Percentiles rank a stretch among this genome's conserved stretches.
These are phyloP conservation scores for Agrotis ipsilon DNA, from an alignment of 2,888 invertebrate genomes.

Conservation along the genomic window DNA sequence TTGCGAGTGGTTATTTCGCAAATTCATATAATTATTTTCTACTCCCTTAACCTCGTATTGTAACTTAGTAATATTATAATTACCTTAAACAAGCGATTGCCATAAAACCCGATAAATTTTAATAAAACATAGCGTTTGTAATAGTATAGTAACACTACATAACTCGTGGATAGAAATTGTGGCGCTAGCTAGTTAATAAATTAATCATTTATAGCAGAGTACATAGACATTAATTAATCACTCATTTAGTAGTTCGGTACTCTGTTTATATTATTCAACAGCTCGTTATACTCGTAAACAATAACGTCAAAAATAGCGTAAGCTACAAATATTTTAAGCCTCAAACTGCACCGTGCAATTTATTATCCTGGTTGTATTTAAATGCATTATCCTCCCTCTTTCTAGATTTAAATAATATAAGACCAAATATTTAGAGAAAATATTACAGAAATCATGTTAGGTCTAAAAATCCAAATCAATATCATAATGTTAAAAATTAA, in stretches of 20 bases:
- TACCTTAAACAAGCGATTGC: too few relatives aligned
- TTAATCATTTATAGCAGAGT: background rate
- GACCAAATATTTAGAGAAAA: too few relatives aligned
- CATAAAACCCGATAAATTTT: too few relatives aligned
- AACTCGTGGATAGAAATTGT: background rate
- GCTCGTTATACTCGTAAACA: conserved; percentile 1
- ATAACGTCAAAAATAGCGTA: conserved; percentile 5
- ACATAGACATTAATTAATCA: background rate
- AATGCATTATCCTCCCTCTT: background rate
- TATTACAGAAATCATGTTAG: too few relatives aligned
- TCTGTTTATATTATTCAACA: background rate
- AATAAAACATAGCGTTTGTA: too few relatives aligned
- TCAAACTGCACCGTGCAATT: background rate
- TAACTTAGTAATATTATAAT: too few relatives aligned
- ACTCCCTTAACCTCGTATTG: too few relatives aligned
- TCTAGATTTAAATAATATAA: too few relatives aligned
- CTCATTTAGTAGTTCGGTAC: background rate
- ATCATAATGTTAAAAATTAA: background rate
- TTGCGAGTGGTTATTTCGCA: too few relatives aligned
- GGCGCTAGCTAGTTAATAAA: background rate
- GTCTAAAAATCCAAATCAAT: background rate
- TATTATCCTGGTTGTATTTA: background rate
- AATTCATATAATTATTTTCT: too few relatives aligned
- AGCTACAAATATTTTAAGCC: background rate
- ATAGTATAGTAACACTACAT: too few relatives aligned